Conservation (phyloP, 1,140 invertebrate genomes). For the Ctenoplectra terminalis region DNA sequence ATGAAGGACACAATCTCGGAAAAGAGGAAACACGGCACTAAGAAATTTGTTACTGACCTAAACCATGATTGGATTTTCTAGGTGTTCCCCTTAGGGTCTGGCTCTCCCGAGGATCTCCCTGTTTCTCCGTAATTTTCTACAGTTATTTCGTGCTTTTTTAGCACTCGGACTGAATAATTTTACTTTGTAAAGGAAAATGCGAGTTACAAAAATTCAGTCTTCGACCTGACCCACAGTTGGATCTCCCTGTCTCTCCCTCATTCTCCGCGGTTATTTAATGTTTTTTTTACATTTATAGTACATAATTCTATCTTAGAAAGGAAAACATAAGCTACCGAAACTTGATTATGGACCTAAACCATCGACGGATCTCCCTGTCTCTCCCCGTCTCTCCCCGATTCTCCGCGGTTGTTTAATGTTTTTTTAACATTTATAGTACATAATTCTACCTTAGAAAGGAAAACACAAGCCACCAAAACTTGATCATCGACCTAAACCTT, state of each 20-base stretch:
- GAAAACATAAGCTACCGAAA: neutral
- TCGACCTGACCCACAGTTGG: neutral
- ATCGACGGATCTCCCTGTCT: neutral
- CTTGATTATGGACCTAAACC: neutral
- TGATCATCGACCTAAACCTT: neutral
- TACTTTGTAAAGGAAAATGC: neutral
- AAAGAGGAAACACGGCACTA: no score
- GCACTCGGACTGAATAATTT: neutral
- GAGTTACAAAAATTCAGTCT: neutral
- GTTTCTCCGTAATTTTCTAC: neutral
- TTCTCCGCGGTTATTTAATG: neutral
- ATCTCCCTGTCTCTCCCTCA: neutral
- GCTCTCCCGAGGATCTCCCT: no score
- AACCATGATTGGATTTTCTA: no score
- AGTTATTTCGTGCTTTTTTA: neutral
- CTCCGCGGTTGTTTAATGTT: neutral
- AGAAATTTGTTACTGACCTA: no score
- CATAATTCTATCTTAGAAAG: neutral
- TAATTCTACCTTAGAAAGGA: neutral
- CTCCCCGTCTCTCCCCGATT: no score
- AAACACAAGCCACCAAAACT: neutral
- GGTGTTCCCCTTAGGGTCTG: no score
- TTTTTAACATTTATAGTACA: neutral
- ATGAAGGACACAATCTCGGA: no score
- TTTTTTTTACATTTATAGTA: neutral